These are phyloP conservation scores for Ascaphus truei DNA, from an alignment of 2,113 vertebrate genomes.

Conservation along the genomic window DNA sequence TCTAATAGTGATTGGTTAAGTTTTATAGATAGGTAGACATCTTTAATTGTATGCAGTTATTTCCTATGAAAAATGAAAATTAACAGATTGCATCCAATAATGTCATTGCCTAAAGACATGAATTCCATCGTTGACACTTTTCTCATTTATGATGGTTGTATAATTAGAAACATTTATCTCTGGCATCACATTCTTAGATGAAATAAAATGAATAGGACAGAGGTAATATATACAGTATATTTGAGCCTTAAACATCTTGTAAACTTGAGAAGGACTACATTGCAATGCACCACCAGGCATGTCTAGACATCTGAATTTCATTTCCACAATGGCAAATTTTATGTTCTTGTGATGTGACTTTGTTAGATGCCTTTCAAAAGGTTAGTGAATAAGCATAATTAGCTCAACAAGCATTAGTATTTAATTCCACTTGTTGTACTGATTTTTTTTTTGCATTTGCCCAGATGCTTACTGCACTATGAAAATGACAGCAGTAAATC, in stretches of 20 bases:
- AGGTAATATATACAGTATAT: slow-evolving; percentile 18
- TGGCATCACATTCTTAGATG: slow-evolving; percentile 20
- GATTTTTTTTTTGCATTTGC: neutral
- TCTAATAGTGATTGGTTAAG: slow-evolving; percentile 14
- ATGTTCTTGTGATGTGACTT: slow-evolving; percentile 27
- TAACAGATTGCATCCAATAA: no score
- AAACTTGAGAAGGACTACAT: slow-evolving; percentile 6
- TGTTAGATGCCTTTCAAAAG: slow-evolving; percentile 18
- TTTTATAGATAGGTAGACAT: neutral
- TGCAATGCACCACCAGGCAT: slow-evolving; percentile 23
- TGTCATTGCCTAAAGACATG: neutral
- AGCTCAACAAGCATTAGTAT: slow-evolving; percentile 8
- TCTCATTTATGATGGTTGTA: slow-evolving; percentile 11
- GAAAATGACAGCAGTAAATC: slow-evolving; percentile 21
- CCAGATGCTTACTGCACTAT: neutral
- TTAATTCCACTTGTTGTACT: neutral
- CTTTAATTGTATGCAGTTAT: slow-evolving; percentile 14
- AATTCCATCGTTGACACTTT: slow-evolving; percentile 10
- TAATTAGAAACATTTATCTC: slow-evolving; percentile 17
- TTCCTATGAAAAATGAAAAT: slow-evolving; percentile 23
- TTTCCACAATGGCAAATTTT: slow-evolving; percentile 30
- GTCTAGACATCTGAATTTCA: slow-evolving; percentile 33
- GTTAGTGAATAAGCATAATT: slow-evolving; percentile 29
- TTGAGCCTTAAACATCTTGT: slow-evolving; percentile 19
- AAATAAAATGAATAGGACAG: slow-evolving; percentile 33